Conservation (phyloP, 2,113 vertebrate genomes). For the Otolemur garnettii region DNA sequence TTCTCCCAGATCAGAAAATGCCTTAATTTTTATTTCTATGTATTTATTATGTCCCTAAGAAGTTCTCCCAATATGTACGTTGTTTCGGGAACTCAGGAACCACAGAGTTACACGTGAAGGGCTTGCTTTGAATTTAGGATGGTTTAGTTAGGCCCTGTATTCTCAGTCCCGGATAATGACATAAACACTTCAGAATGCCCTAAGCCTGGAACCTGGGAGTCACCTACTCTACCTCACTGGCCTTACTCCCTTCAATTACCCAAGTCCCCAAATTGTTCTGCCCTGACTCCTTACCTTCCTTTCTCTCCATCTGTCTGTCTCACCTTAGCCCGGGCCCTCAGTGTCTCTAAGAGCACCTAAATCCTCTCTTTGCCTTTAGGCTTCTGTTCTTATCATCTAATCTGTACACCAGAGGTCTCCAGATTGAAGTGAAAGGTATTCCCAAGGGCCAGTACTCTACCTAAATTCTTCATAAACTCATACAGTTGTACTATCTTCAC, state of each 20-base stretch:
- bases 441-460: neutral
- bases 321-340: neutral
- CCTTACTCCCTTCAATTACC: neutral
- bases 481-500: neutral
- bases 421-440: neutral
- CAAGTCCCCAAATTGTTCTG: neutral
- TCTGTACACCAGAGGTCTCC: neutral
- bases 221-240: neutral
- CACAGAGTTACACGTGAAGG: neutral
- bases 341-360: neutral
- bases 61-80: neutral
- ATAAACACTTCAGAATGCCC: neutral
- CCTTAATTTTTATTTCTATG: neutral
- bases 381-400: neutral
- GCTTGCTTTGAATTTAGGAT: neutral
- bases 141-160: neutral
- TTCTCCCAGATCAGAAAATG: neutral
- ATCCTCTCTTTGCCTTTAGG: neutral
- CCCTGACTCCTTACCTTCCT: neutral
- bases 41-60: neutral
- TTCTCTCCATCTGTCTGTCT: neutral
- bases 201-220: neutral
- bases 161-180: neutral
- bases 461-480: neutral
- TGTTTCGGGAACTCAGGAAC: neutral